These are phyloP conservation scores for Philypnodon macrostomus DNA, from an alignment of 2,797 vertebrate genomes.

Conservation along the genomic window DNA sequence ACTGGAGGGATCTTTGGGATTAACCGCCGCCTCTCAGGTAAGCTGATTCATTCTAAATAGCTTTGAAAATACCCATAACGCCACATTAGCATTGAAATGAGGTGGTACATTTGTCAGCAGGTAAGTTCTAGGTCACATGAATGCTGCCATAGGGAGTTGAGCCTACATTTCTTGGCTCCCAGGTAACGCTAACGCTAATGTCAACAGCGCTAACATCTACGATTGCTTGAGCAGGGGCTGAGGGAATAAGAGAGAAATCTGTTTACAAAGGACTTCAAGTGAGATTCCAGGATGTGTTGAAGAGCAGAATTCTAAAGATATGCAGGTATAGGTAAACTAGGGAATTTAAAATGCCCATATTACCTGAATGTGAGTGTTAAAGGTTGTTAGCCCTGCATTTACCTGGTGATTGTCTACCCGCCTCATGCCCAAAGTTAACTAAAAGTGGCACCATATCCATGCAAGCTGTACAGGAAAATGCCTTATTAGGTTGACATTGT, in stretches of 20 bases:
- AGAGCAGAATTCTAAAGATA: neutral
- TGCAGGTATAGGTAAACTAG: neutral
- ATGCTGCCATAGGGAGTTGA: constrained; percentile 38
- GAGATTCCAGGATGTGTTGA: neutral
- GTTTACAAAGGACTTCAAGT: constrained; percentile 9
- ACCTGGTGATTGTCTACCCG: neutral
- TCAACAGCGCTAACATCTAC: constrained; percentile 42
- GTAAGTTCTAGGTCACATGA: constrained; percentile 52
- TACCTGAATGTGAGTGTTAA: neutral
- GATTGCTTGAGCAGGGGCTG: constrained; percentile 34
- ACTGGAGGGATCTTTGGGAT: constrained; percentile 62
- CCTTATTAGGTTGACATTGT: too few relatives aligned
- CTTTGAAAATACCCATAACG: constrained; percentile 59
- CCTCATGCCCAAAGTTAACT: too few relatives aligned
- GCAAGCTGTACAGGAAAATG: too few relatives aligned
- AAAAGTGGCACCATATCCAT: too few relatives aligned
- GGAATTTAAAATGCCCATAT: neutral
- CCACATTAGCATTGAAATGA: constrained; percentile 73
- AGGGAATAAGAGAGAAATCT: constrained; percentile 1
- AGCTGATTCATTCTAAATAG: constrained; percentile 70
- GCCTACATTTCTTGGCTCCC: constrained; percentile 23
- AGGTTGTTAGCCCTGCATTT: too few relatives aligned
- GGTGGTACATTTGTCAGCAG: too few relatives aligned
- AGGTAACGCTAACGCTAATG: constrained; percentile 27
- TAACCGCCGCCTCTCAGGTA: constrained; percentile 60